Conservation (phyloP, 2,888 invertebrate species). For the Drosophila pseudotakahashii region DNA sequence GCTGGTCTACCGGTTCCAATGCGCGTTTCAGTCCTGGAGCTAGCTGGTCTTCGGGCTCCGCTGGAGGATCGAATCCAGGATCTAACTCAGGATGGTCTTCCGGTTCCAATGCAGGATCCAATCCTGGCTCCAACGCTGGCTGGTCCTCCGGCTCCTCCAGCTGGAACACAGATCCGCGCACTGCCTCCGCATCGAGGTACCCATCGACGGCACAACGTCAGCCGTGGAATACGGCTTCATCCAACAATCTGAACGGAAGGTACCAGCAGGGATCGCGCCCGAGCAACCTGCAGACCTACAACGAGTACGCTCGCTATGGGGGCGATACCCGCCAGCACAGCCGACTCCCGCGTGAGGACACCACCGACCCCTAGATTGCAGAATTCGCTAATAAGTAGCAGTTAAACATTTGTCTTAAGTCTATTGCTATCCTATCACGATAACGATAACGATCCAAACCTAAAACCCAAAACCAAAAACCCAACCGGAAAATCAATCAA, state of each 20-base stretch:
- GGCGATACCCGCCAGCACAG: constrained; percentile 41
- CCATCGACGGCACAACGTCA: neutral
- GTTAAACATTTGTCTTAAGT: constrained; percentile 69
- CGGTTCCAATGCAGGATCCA: neutral
- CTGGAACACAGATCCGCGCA: constrained; percentile 11
- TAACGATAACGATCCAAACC: constrained; percentile 41
- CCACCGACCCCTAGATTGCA: constrained; percentile 65
- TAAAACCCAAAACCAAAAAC: no score
- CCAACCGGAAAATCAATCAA: neutral
- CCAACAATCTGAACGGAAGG: constrained; percentile 35
- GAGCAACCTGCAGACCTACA: constrained; percentile 34
- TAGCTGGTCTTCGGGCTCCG: neutral
- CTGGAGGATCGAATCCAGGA: neutral
- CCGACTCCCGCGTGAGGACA: constrained; percentile 73
- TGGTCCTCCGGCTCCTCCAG: constrained; percentile 1
- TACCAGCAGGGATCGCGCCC: constrained; percentile 24
- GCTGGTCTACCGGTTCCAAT: neutral
- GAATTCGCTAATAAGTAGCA: constrained; percentile 67
- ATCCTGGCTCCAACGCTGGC: neutral
- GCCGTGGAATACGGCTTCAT: constrained; percentile 20
- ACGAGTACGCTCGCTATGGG: constrained; percentile 35
- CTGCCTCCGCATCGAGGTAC: neutral
- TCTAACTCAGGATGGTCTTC: no score
- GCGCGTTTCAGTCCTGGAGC: neutral
- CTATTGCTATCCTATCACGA: constrained; percentile 61